These are phyloP conservation scores for Calephelis nemesis DNA, from an alignment of 1,140 invertebrate genomes.

Conservation along the genomic window DNA sequence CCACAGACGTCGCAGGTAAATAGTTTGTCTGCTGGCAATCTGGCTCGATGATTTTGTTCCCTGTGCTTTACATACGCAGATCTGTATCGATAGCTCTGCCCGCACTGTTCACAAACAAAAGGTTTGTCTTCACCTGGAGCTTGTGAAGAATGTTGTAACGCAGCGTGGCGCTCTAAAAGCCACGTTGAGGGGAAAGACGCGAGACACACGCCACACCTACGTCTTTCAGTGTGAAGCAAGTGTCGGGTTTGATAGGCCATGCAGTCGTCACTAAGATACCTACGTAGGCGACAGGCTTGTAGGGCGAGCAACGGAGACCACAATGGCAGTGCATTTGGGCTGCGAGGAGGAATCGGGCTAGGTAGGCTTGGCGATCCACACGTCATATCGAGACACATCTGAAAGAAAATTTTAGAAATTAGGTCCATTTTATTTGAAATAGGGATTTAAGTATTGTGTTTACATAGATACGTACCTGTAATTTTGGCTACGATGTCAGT, in stretches of 20 bases:
- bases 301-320: slow-evolving; percentile 76
- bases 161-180: slow-evolving; percentile 89
- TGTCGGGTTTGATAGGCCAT: slow-evolving; percentile 65
- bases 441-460: neutral
- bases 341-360: slow-evolving; percentile 77
- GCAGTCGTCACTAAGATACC: slow-evolving; percentile 73
- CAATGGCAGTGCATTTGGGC: slow-evolving; percentile 78
- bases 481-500: neutral
- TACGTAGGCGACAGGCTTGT: slow-evolving; percentile 74
- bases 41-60: slow-evolving; percentile 92
- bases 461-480: slow-evolving; percentile 39
- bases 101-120: slow-evolving; percentile 94
- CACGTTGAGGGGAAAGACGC: slow-evolving; percentile 90
- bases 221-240: slow-evolving; percentile 76
- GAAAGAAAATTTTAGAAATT: slow-evolving; percentile 33
- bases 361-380: slow-evolving; percentile 53
- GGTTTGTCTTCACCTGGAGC: slow-evolving; percentile 88
- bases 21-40: slow-evolving; percentile 91
- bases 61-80: slow-evolving; percentile 93
- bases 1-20: slow-evolving; percentile 94
- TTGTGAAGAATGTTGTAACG: slow-evolving; percentile 85
- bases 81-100: slow-evolving; percentile 92
- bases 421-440: neutral
- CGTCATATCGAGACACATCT: slow-evolving; percentile 71
- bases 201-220: slow-evolving; percentile 87